Base-by-base conservation (phyloP, 1,140 invertebrate genomes). In the Caenorhabditis elegans region DNA sequence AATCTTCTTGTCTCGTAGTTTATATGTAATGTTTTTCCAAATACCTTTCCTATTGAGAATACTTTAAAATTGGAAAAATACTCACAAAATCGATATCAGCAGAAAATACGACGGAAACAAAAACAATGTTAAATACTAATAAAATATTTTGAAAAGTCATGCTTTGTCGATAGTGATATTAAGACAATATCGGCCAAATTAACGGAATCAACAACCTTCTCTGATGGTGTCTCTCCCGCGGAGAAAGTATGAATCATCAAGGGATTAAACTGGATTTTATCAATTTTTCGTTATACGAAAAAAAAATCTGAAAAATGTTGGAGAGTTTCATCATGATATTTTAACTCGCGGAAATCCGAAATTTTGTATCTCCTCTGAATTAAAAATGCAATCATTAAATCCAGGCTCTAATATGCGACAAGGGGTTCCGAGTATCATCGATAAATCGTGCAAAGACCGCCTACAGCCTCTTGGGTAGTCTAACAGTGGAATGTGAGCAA, bases 401-500 rank as follows among this genome's bases (percentile, higher is more conserved):
- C 26, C 55, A 79, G 78, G 34, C 80, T 17, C 80, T 87, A 76
- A 51, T 70, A 22, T 87, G 86, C 78, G 46, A 85, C 76, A 53
- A 47, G 39, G 86, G 86, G 17, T 88, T 87, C 55, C 80, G 83
- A 46, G 70, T 87, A 17, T 78, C 87, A 15, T 80, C 83, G 5
- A 88, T 87, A 13, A 51, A 83, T 46, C 78, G 86, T 1, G 31
- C 70, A 8, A 87, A 88, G 47, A 86, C 86, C 13, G 31, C 47
- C 24, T 79, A 84, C 48, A 55, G 65, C n/a, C 49, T 75, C 10
- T 78, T 86, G 17, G 87, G 87, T 11, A 88, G 87, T 65, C 47
- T 88, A 22, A 83, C 79, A 46, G 87, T 88, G 39, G 87, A 88
- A 82, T 88, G 87, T 79, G 83, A 89, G 6, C 39, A 83, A 36